phyloP scores from a whole-genome alignment of 1,140 invertebrate genomes.

The Samia ricini region DNA sequence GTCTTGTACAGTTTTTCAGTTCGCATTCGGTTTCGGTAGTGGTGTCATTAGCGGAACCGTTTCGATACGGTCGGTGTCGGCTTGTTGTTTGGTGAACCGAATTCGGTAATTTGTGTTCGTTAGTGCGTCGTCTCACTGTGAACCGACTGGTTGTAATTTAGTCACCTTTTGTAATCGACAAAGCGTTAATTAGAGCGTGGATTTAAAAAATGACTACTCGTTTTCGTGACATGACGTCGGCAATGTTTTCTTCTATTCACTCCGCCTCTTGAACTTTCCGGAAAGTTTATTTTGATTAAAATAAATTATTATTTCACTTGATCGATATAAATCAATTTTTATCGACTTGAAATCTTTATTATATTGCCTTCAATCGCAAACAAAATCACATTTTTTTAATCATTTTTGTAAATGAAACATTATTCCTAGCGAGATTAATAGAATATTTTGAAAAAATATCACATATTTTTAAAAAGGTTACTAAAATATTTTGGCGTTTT shows the following conservation, averaged over 20 bases:
- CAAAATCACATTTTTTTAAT: too few relatives aligned
- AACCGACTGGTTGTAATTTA: slow-evolving; percentile 30
- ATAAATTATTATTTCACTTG: too few relatives aligned
- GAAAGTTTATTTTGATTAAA: neutral
- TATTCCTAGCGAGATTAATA: too few relatives aligned
- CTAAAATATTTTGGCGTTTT: too few relatives aligned
- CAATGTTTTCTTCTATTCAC: neutral
- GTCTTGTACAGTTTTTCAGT: neutral
- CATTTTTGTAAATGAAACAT: too few relatives aligned
- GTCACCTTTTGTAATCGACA: neutral
- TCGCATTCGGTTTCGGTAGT: neutral
- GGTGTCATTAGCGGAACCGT: slow-evolving; percentile 28
- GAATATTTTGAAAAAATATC: too few relatives aligned
- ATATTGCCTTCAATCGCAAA: too few relatives aligned
- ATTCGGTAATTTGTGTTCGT: slow-evolving; percentile 46
- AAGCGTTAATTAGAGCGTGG: slow-evolving; percentile 32
- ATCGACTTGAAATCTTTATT: too few relatives aligned
- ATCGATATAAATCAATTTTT: too few relatives aligned
- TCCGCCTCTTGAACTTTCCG: neutral
- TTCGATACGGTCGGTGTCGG: slow-evolving; percentile 37
- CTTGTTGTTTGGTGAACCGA: slow-evolving; percentile 37
- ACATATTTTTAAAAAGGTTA: too few relatives aligned
- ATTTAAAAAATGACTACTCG: slow-evolving; percentile 4
- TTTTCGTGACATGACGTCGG: too few relatives aligned
- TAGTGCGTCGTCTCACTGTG: slow-evolving; percentile 31